Base-by-base conservation (phyloP, 2,113 vertebrate genomes). In the Apteryx owenii region DNA sequence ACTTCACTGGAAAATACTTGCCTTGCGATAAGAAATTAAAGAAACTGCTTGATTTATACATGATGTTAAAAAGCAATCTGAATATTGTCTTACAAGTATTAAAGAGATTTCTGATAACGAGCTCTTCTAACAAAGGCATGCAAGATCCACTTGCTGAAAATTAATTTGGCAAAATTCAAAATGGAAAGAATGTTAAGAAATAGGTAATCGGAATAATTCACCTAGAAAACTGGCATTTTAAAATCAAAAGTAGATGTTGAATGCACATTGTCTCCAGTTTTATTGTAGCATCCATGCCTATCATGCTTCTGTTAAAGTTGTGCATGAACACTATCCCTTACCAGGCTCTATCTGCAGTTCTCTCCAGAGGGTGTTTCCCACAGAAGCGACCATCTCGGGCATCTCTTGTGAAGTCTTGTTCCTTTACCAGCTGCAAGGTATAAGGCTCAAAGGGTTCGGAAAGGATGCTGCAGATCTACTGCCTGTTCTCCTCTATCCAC, bases 371-470 rank as follows among this genome's bases (percentile, higher is more conserved):
- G 12, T 7, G 40, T 38, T 42, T 46, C 58, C n/a, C 53, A n/a
- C 0, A 0, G 10, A 6, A 0, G 0, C 12, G n/a, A 66, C 68
- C 54, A 25, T 2, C 62, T 48, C 6, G 33, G 58, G 62, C 85
- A 42, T 48, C 50, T 51, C 31, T 51, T 70, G 25, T 69, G 10
- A 48, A 46, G 58, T 26, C 50, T 66, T 68, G 50, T 28, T 77
- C 54, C 81, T 75, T 54, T 62, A 40, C 21, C 79, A 88, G 58
- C 19, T 71, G n/a, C 40, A 2, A 26, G 46, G 25, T 0, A 5
- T 5, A 53, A 80, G 11, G 54, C 36, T 66, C 40, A 26, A 33
- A 50, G 28, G 6, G 14, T 15, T 90, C 71, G 69, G 33, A 23
- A 29, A 79, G 21, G 50, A 18, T 17, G 51, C 0, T 1, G 16